Conservation (phyloP, 2,797 vertebrate genomes). For the Rhinichthys osculus region DNA sequence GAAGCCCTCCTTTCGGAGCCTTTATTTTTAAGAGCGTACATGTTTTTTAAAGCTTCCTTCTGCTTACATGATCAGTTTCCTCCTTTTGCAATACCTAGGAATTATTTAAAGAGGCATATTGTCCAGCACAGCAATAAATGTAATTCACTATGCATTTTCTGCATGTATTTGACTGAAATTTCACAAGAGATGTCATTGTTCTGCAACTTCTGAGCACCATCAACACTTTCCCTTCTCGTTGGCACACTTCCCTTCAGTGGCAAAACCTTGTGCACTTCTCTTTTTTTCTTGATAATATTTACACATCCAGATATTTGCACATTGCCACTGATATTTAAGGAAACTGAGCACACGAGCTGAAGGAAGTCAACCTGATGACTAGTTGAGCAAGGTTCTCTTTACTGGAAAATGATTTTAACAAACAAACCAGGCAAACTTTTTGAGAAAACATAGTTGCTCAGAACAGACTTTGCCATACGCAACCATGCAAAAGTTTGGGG, state of each 20-base stretch:
- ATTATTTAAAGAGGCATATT: conserved; percentile 32
- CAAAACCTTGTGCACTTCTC: conserved; percentile 30
- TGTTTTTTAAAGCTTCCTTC: not conserved
- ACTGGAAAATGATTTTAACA: not conserved
- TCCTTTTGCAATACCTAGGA: conserved; percentile 11
- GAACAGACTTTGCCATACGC: not conserved
- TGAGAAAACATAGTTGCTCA: not conserved
- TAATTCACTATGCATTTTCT: not conserved
- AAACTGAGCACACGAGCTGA: not conserved
- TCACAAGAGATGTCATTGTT: conserved; percentile 7
- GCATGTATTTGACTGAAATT: not conserved
- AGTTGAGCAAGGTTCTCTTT: not conserved
- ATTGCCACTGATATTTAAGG: conserved; percentile 1
- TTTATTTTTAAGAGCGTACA: not conserved
- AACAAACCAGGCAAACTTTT: not conserved
- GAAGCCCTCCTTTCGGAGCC: not conserved
- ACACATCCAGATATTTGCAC: not conserved
- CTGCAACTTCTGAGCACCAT: not conserved
- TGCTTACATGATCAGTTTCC: not conserved
- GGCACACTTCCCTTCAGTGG: conserved; percentile 31
- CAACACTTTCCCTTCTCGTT: conserved; percentile 50
- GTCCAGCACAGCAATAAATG: conserved; percentile 36
- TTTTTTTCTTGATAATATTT: conserved; percentile 15
- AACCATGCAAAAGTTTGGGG: not conserved
- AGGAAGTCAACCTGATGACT: not conserved